Evolutionary conservation across 2,113 vertebrate species (phyloP), one percentile per base, ranked within the genome.

Genomic region (Panthera uncia): DNA sequence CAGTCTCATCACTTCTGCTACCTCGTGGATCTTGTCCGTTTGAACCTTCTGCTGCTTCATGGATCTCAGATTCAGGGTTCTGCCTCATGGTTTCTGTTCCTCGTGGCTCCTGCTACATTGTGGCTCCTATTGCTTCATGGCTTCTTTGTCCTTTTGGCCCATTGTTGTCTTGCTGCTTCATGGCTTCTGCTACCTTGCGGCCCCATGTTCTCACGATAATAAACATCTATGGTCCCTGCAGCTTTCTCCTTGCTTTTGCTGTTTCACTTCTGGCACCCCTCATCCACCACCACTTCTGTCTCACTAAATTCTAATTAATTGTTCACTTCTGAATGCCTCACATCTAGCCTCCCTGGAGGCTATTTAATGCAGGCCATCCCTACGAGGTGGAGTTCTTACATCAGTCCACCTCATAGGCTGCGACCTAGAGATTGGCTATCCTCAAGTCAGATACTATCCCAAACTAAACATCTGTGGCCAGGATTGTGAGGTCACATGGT

Each of bases 51-150:
- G 90, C 73, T 92, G 79, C 93, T 95, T 80, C 29, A 4, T 52
- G 29, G 89, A 84, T 91, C 91, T 97, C 94, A 79, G 38, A 90
- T 55, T 87, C 89, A 93, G 88, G 36, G 48, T 81, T 90, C 91
- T 71, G 80, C 87, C 57, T 85, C 79, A 36, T 25, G 69, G 41
- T 83, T 96, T 95, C 69, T 94, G 57, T 74, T 94, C 79, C 57
- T 96, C 13, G 2, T 41, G 38, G 82, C 82, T 95, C 57, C 73
- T 94, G 61, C 48, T 86, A 93, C 86, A 91, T 82, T 21, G 25
- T 89, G 84, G 91, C 45, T 96, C 57, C 82, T 80, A 63, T 55
- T 95, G 80, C 55, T 94, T 98, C 80, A 90, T 91, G 71, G 82
- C 68, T 96, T 91, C 74, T 73, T 52, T 48, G 33, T 73, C 69